Evolutionary conservation across 2,113 vertebrate genomes (phyloP), one percentile per base, ranked within the genome.

Genomic region (Sinocyclocheilus anophthalmus): DNA sequence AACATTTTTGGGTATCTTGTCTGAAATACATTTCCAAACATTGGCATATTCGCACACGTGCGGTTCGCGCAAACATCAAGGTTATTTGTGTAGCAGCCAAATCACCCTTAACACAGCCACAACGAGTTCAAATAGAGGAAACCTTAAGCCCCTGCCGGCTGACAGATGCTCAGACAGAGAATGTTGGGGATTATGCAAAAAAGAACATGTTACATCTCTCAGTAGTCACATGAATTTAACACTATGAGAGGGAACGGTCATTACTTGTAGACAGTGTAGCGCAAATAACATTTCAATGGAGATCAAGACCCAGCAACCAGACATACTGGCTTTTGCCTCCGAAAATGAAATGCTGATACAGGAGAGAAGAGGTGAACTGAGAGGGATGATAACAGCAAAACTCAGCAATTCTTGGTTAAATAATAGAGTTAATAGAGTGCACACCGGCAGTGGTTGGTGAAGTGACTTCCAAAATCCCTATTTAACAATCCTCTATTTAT

Each of bases 121-220:
- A 10, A 59, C 55, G 24, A 82, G 53, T 63, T 80, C 77, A 63
- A n/a, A 55, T 75, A 77, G 81, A 61, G 69, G 73, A n/a, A 16
- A 79, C 79, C n/a, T 57, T 80, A 81, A 76, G 81, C 59, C 73
- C 65, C 22, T 67, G 86, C 79, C 79, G 72, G 45, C 78, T 70
- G 77, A 88, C 87, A 88, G 84, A 88, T 85, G 87, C 84, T 85
- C 87, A 72, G 79, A 88, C 79, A 76, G 78, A 70, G 79, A 77
- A 83, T 85, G 72, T 78, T 75, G 84, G 72, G 87, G 78, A 82
- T 88, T 85, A 83, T 85, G 73, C 24, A 55, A 18, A 83, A 78
- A 61, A 5, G 79, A 42, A 57, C 80, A 50, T 5, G 59, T 88
- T 83, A 83, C 79, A 70, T 85, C 84, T 82, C 53, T 75, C 59